Evolutionary conservation across 2,888 invertebrate genomes (phyloP), one percentile per base, ranked within the genome.

Genomic region (Pharmacophagus antenor): DNA sequence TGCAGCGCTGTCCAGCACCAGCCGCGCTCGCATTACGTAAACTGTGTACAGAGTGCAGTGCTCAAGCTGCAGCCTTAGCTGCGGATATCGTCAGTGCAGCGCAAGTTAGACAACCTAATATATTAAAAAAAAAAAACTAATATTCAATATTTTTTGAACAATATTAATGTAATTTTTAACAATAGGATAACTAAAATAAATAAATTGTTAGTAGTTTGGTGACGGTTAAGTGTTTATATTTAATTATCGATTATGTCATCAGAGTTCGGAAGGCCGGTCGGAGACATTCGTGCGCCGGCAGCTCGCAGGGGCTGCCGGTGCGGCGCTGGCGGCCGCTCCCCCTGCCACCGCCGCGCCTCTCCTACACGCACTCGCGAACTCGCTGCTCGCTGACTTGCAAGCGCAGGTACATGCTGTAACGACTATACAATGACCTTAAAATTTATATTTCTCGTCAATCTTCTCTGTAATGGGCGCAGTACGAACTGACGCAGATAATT

Each of bases 1-100:
- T 90, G 63, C 54, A 93, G 25, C 94, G 95, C 63, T 94, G 95
- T 0, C 94, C 95, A 4, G 93, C 95, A 58, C 95, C 97, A 0
- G 97, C 97, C 3, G 87, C 88, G 63, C 93, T 97, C 81, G 97
- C 98, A 22, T 90, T 98, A 12, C 96, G 97, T 77, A 97, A 97
- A 74, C 92, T 98, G 42, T 94, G 96, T 31, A 91, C 95, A 37
- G 97, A 97, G 79, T 97, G 97, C 76, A 93, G 94, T 70, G 80
- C 93, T 53, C 94, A 94, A 76, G 92, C 98, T 67, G 92, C 93
- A 51, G 95, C 95, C 0, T 95, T 94, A 71, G 95, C 95, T 0
- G 93, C 94, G 22, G 94, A 95, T 61, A 93, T 98, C 61, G 92
- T 97, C 4, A 91, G 92, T 21, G 94, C 95, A 1, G 94, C 95